Base-by-base conservation (phyloP, 2,888 invertebrate species). In the Andrena minutula region DNA sequence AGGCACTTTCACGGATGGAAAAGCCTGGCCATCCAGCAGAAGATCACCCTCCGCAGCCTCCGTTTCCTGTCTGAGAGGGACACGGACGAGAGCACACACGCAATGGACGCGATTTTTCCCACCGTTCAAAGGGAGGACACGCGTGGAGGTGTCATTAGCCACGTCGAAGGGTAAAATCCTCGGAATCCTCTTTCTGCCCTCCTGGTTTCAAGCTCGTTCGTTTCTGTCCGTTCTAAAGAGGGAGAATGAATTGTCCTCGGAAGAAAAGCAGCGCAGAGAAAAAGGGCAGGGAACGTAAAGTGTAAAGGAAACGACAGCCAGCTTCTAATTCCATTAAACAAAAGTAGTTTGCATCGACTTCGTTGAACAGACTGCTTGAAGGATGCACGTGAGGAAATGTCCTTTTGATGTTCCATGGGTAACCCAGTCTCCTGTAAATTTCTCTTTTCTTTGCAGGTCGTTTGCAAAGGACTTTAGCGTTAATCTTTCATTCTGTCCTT, bases 121-220 rank as follows among this genome's bases (percentile, higher is more conserved):
- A 30, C 23, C 26, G 60, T 35, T 58, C 47, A 56, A 69, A 72
- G 60, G 4, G n/a, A 63, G 53, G 61, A 66, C 47, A 71, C 76
- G 51, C 66, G 77, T 49, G 56, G n/a, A 63, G 35, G 66, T 72
- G 68, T 80, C 77, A 77, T 80, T 80, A 80, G 71, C 68, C 70
- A 51, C 65, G 72, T 63, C 71, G 53, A 77, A 72, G 71, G 30
- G 70, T 51, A 56, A 51, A 70, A 51, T 79, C 61, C 61, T 56
- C 60, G 5, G 30, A 30, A 72, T 77, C 77, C 68, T 75, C 78
- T 72, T 68, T 68, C 26, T 35, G 28, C 47, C 32, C 49, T 69
- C 51, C 69, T 12, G 10, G 41, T 47, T 58, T 60, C 7, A 32
- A 20, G n/a, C 41, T 30, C 60, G 58, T 30, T 64, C 70, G 51